Evolutionary conservation across 1,140 invertebrate genomes (phyloP).

Genomic region (Wasmannia auropunctata): DNA sequence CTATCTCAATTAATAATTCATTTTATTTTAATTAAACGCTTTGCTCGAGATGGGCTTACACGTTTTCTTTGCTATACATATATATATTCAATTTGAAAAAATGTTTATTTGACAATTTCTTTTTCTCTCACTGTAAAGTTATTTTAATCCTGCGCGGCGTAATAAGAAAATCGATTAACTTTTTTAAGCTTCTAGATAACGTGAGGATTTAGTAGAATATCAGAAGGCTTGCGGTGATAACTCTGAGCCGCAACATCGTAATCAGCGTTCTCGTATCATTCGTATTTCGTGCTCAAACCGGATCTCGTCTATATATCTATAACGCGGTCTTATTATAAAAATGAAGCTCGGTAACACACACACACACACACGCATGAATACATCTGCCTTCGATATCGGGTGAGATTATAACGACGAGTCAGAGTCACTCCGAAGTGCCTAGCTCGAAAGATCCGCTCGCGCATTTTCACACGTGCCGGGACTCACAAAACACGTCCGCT

Average conservation of each 20-base stretch:
- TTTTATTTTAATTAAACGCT: slow-evolving; percentile 8
- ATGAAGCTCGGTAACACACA: neutral
- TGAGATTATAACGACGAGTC: neutral
- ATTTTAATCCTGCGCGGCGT: neutral
- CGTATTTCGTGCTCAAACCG: neutral
- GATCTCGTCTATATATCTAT: neutral
- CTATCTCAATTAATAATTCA: neutral
- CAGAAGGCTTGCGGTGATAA: neutral
- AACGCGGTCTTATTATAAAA: slow-evolving; percentile 19
- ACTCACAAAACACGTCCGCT: slow-evolving; percentile 36
- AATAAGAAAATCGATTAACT: neutral
- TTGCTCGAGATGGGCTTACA: neutral
- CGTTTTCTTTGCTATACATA: neutral
- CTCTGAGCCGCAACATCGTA: neutral
- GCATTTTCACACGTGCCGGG: slow-evolving; percentile 32
- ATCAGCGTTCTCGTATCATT: neutral
- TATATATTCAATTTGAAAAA: neutral
- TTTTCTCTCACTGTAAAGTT: neutral
- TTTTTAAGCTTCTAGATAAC: neutral
- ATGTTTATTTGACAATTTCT: neutral
- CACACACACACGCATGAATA: neutral
- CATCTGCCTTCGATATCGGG: neutral
- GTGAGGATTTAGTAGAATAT: neutral
- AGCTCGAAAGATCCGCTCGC: neutral
- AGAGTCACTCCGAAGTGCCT: neutral